These are phyloP conservation scores for Dreissena polymorpha DNA, from an alignment of 1,140 invertebrate species.

Conservation along the genomic window DNA sequence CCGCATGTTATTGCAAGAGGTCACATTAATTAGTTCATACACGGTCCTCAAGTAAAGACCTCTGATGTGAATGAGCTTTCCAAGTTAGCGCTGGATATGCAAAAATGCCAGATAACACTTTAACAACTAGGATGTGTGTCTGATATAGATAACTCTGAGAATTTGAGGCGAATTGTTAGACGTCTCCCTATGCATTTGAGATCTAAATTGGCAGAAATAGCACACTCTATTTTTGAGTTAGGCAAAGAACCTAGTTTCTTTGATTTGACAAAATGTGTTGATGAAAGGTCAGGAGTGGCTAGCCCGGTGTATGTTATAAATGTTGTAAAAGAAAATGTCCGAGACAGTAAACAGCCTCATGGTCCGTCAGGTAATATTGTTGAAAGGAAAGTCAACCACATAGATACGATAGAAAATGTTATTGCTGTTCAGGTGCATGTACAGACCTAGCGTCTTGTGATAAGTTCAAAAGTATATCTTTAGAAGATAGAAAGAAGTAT, in stretches of 20 bases:
- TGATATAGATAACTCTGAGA: constrained; percentile 1
- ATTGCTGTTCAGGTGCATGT: neutral
- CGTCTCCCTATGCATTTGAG: constrained; percentile 3
- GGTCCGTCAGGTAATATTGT: neutral
- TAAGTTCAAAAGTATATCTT: neutral
- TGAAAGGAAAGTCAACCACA: neutral
- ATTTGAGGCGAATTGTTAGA: constrained; percentile 1
- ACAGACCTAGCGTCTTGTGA: neutral
- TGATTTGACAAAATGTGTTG: neutral
- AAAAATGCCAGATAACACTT: neutral
- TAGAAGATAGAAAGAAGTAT: neutral
- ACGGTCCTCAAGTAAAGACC: neutral
- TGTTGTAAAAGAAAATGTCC: constrained; percentile 9
- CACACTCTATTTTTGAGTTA: neutral
- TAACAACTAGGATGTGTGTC: neutral
- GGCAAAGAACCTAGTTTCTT: constrained; percentile 1
- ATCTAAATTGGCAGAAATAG: neutral
- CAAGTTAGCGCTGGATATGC: neutral
- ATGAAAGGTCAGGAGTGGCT: neutral
- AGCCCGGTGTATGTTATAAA: constrained; percentile 4
- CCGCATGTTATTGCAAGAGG: constrained; percentile 2
- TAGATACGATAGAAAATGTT: neutral
- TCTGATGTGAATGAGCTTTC: neutral
- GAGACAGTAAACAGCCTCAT: neutral
- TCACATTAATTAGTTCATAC: constrained; percentile 3